Base-by-base conservation (phyloP, 2,888 invertebrate species). In the Himalopsyche tibetana region DNA sequence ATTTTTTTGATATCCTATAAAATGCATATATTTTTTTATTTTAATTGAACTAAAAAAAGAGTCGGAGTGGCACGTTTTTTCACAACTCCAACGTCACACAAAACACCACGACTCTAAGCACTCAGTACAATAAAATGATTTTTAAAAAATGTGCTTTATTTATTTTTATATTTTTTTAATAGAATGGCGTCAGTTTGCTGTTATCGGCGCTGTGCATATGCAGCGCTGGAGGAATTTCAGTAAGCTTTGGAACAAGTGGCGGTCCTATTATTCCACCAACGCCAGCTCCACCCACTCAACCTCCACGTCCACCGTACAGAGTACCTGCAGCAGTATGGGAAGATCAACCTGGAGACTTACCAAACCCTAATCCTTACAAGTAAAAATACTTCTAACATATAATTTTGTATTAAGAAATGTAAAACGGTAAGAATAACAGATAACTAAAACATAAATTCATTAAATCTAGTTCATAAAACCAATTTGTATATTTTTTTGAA, bases 271-370 rank as follows among this genome's bases (percentile, higher is more conserved):
- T 92, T 90, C 94, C 94, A 36, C 94, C 94, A 83, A 91, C 93
- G 88, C 93, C 94, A 87, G 93, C 93, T 88, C 92, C 92, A 8
- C 91, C 92, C 88, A 91, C 92, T 89, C 92, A 92, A 0, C 89
- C 91, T 55, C 93, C 91, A 38, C 89, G 91, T 89, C 94, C 92
- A 90, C 94, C 94, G 82, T 94, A 92, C 90, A 92, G 94, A 36
- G 91, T 90, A 42, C 95, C 95, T 2, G 95, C 95, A 89, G 94
- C 95, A 45, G 95, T 95, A 28, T 95, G 95, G 95, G 95, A 95
- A 89, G 92, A 93, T 90, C 91, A 93, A 87, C 91, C 91, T 28
- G 92, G 93, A 89, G 95, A 95, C 89, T 91, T 93, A 40, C 94
- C 94, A 45, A 94, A 95, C 90, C 95, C 95, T 85, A 93, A 94